phyloP scores from a whole-genome alignment of 2,797 vertebrate genomes.

The Jordanella pulchra region DNA sequence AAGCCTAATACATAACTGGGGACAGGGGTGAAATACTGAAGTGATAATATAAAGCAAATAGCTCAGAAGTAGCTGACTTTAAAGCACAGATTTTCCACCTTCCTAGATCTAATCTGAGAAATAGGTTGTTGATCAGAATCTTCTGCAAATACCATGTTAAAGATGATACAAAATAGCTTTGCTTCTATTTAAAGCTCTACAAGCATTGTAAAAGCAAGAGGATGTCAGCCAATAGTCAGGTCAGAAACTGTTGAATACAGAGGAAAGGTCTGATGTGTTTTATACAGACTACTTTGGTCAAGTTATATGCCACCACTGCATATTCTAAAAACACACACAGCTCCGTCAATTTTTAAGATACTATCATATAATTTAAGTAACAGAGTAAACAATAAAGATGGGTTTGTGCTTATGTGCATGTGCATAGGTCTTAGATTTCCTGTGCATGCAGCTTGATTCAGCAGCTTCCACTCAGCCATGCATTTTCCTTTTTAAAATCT shows the following conservation, averaged over 20 bases:
- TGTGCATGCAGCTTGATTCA: too few species aligned
- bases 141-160: not conserved
- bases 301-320: too few species aligned
- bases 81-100: not conserved
- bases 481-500: too few species aligned
- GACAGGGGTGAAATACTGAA: too few species aligned
- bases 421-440: not conserved
- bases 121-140: not conserved
- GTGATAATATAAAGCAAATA: not conserved
- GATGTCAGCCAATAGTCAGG: not conserved
- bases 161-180: not conserved
- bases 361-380: too few species aligned
- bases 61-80: not conserved
- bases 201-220: not conserved
- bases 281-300: too few species aligned
- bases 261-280: too few species aligned
- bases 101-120: not conserved
- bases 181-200: not conserved
- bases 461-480: too few species aligned
- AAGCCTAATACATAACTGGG: not conserved
- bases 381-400: not conserved
- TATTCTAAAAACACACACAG: too few species aligned
- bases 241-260: not conserved
- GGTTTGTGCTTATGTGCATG: not conserved
- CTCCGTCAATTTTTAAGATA: too few species aligned